These are phyloP conservation scores for Xiphophorus birchmanni DNA, from an alignment of 2,797 vertebrate species.

Conservation along the genomic window DNA sequence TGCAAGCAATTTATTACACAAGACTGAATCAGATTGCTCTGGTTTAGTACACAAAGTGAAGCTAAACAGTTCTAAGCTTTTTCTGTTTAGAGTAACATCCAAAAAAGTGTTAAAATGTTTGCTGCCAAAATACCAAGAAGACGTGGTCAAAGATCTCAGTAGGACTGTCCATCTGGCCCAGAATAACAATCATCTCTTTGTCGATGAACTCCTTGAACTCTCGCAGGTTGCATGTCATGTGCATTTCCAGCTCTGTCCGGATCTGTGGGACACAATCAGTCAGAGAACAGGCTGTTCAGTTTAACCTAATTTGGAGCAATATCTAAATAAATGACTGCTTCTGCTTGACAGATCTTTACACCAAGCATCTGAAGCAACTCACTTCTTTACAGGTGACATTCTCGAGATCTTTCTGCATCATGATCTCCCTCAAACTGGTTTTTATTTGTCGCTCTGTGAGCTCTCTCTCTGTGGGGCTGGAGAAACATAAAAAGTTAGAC, in stretches of 20 bases:
- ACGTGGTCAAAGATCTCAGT: slow-evolving; percentile 98
- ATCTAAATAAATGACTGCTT: background rate
- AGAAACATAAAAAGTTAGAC: slow-evolving; percentile 13
- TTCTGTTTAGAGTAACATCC: background rate
- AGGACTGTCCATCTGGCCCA: slow-evolving; percentile 98
- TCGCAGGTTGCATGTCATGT: slow-evolving; percentile 96
- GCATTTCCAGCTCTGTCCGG: slow-evolving; percentile 95
- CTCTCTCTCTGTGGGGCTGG: slow-evolving; percentile 94
- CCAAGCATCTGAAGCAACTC: slow-evolving; percentile 18
- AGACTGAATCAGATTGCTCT: slow-evolving; percentile 8
- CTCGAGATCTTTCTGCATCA: slow-evolving; percentile 98
- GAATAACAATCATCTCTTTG: slow-evolving; percentile 98
- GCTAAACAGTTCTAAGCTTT: background rate
- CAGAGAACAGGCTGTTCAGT: background rate
- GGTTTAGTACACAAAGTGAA: background rate
- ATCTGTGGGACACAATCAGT: slow-evolving; percentile 79
- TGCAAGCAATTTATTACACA: slow-evolving; percentile 13
- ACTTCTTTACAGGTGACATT: slow-evolving; percentile 97
- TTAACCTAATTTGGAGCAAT: background rate
- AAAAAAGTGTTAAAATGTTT: background rate
- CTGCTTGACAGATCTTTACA: background rate
- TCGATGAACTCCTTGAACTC: slow-evolving; percentile 99
- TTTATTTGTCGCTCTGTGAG: slow-evolving; percentile 94
- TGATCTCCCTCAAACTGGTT: slow-evolving; percentile 92
- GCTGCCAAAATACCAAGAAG: slow-evolving; percentile 85